Evolutionary conservation across 2,113 vertebrate genomes (phyloP).

Genomic region (Ammodytes marinus): DNA sequence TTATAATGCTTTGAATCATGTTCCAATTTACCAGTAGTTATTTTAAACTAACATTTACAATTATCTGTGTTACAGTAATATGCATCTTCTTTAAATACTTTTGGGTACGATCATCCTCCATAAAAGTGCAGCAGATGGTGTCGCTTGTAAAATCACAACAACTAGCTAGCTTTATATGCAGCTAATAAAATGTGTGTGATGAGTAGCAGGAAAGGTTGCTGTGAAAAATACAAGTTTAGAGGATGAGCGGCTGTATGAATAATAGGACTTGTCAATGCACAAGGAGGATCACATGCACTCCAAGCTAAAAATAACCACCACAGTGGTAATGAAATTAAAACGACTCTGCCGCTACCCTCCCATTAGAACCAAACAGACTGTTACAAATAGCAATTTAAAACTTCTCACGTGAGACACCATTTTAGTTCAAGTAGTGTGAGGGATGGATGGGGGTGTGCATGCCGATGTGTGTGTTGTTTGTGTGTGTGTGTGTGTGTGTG

Average conservation of each 20-base stretch:
- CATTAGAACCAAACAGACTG: slow-evolving; percentile 66
- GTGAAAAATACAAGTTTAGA: slow-evolving; percentile 63
- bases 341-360: slow-evolving; percentile 50
- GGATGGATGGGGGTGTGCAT: background rate
- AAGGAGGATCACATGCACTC: slow-evolving; percentile 69
- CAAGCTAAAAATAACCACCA: slow-evolving; percentile 71
- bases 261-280: slow-evolving; percentile 73
- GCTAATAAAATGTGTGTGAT: slow-evolving; percentile 59
- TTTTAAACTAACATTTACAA: background rate
- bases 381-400: slow-evolving; percentile 65
- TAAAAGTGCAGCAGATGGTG: slow-evolving; percentile 32
- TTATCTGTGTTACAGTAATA: background rate
- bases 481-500: background rate
- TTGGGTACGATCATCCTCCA: slow-evolving; percentile 15
- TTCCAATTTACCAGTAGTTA: background rate
- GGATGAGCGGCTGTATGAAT: slow-evolving; percentile 70
- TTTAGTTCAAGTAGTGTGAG: slow-evolving; percentile 25
- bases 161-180: slow-evolving; percentile 44
- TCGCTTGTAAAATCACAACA: slow-evolving; percentile 55
- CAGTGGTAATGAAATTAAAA: slow-evolving; percentile 74
- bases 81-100: slow-evolving; percentile 9
- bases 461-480: background rate
- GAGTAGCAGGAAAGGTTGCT: slow-evolving; percentile 59
- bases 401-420: slow-evolving; percentile 39
- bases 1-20: background rate